phyloP scores from a whole-genome alignment of 2,113 vertebrate genomes.

The Pica pica region DNA sequence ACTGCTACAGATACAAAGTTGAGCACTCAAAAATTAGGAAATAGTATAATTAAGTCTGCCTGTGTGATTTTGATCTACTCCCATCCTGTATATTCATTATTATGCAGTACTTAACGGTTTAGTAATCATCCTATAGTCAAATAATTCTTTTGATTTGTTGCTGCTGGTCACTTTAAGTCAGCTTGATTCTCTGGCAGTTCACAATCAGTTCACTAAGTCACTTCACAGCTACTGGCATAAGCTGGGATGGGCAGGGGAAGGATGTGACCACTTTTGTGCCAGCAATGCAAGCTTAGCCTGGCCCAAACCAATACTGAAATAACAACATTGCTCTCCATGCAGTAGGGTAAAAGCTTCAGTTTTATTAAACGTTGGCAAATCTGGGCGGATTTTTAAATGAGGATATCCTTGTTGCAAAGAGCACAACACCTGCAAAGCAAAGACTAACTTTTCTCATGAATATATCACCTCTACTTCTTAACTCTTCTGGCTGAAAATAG shows the following conservation, averaged over 20 bases:
- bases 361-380: background rate
- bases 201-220: background rate
- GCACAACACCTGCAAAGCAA: background rate
- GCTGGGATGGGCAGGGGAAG: background rate
- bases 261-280: background rate
- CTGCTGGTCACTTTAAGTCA: background rate
- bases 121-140: background rate
- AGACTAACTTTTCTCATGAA: background rate
- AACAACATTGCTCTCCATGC: background rate
- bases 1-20: background rate
- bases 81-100: background rate
- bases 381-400: background rate
- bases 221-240: background rate
- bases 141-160: background rate
- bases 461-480: background rate
- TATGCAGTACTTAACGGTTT: background rate
- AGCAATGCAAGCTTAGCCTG: background rate
- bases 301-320: background rate
- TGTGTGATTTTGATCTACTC: slow-evolving; percentile 1
- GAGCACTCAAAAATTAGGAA: background rate
- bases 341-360: background rate
- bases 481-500: background rate
- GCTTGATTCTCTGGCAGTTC: background rate
- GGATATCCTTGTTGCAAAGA: background rate
- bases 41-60: background rate